These are phyloP conservation scores for Hemiprocne comata DNA, from an alignment of 2,113 vertebrate genomes.

Conservation along the genomic window DNA sequence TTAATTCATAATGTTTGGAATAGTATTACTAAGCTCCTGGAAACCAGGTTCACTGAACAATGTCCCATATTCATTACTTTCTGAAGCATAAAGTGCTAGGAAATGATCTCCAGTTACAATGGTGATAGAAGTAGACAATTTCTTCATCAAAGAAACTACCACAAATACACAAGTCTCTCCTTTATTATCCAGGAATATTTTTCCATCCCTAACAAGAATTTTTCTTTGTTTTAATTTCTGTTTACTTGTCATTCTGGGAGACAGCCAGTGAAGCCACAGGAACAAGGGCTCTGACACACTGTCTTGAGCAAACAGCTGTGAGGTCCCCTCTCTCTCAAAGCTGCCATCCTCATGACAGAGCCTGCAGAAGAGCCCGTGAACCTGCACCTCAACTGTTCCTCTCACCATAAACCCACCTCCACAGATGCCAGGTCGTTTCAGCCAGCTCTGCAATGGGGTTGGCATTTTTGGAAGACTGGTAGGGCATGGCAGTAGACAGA, in stretches of 20 bases:
- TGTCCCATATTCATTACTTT: neutral
- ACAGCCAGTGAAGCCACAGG: neutral
- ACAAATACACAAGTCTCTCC: neutral
- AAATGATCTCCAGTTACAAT: neutral
- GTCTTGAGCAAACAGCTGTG: accelerated
- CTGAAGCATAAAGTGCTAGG: neutral
- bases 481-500: neutral
- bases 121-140: neutral
- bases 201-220: neutral
- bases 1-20: constrained; percentile 52
- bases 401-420: neutral
- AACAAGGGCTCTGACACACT: neutral
- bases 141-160: neutral
- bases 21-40: neutral
- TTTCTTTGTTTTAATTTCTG: neutral
- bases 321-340: neutral
- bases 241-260: neutral
- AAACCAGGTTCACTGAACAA: constrained; percentile 11
- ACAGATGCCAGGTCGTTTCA: neutral
- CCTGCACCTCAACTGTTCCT: neutral
- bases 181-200: neutral
- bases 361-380: neutral
- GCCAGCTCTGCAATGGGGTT: neutral
- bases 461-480: neutral
- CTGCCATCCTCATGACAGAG: neutral